Evolutionary conservation across 2,888 invertebrate species (phyloP), one percentile per base, ranked within the genome.

Genomic region (Agrilus biguttatus): DNA sequence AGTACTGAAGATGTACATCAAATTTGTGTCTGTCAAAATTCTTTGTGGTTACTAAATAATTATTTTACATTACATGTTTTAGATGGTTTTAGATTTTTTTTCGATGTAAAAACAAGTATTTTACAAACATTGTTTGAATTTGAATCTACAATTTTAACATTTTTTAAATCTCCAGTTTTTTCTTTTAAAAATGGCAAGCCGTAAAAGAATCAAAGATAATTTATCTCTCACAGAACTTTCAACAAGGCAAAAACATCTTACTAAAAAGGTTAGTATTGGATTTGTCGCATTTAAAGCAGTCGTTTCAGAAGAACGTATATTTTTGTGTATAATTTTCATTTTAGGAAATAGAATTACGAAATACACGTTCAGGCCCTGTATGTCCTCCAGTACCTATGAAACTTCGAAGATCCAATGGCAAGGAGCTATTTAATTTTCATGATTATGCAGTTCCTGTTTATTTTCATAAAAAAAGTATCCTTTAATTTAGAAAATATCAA

Each of bases 391-490:
- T 36, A n/a, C 36, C 36, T 28, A 28, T 28, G 36, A 36, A 36
- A n/a, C 14, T 36, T n/a, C 36, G 36, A 14, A 36, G 17, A 36
- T 14, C 36, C 8, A 14, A 14, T 36, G 36, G 36, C 17, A 14
- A 12, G 14, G n/a, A 36, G n/a, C 5, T 36, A 17, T 36, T 17
- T 17, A 36, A 36, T 6, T 17, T 17, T 4, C 14, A 17, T 36
- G 36, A 36, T 3, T 36, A 14, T 28, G 44, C 45, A 8, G 40
- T 32, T 1, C 40, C 46, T 5, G 36, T 48, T 10, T 43, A 12
- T 37, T 44, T 37, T 38, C n/a, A n/a, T 1, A 32, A 33, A 0
- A 23, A 45, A 35, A 39, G 47, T 47, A 45, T 45, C 44, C 44
- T 46, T 44, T 41, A 8, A 28, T 28, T 28, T 28, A 10, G 2